Evolutionary conservation across 2,113 vertebrate species (phyloP).

Genomic region (Speoplatyrhinus poulsoni): DNA sequence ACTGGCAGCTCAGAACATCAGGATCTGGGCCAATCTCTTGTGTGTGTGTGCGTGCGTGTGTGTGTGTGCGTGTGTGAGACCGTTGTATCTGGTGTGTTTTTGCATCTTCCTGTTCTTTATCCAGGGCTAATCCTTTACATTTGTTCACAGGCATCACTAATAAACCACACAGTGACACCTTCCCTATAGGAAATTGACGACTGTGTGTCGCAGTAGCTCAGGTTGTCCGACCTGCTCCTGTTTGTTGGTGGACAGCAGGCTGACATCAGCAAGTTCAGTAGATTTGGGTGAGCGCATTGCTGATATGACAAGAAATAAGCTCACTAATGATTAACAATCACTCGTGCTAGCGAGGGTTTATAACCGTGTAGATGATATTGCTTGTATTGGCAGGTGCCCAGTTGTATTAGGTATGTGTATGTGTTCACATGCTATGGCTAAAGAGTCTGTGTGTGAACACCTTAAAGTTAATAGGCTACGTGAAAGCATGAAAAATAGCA

Average conservation of each 20-base stretch:
- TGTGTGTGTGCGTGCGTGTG: slow-evolving; percentile 2
- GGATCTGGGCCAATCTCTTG: not conserved
- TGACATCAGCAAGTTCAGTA: slow-evolving; percentile 30
- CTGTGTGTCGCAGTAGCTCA: not conserved
- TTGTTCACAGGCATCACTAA: not conserved
- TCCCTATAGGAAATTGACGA: not conserved
- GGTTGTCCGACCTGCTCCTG: not conserved
- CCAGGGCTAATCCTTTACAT: not conserved
- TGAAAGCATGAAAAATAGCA: slow-evolving; percentile 13
- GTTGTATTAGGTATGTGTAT: too few relatives aligned
- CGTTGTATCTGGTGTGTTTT: not conserved
- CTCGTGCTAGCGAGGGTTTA: not conserved
- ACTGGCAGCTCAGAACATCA: not conserved
- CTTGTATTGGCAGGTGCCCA: too few relatives aligned
- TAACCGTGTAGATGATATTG: not conserved
- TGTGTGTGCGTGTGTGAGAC: not conserved
- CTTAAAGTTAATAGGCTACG: not conserved
- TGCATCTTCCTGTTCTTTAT: not conserved
- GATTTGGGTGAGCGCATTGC: slow-evolving; percentile 5
- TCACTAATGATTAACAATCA: slow-evolving; percentile 37
- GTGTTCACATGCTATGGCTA: too few relatives aligned
- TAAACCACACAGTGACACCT: not conserved
- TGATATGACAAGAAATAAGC: slow-evolving; percentile 18
- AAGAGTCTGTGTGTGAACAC: too few relatives aligned
- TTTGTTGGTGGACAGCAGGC: slow-evolving; percentile 8